Base-by-base conservation (phyloP, 2,888 invertebrate genomes). In the Nemoura dubitans region DNA sequence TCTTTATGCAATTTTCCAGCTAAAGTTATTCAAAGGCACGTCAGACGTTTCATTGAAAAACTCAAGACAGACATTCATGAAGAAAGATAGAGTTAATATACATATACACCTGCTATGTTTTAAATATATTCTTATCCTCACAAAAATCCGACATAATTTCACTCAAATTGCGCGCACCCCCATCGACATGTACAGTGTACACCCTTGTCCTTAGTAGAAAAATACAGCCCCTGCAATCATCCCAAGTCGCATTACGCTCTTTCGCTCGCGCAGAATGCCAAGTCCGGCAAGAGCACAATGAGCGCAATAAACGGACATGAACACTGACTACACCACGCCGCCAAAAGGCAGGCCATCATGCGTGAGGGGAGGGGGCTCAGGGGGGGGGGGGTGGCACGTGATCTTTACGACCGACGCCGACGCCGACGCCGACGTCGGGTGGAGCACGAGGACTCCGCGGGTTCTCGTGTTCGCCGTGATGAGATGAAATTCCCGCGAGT, bases 401-500 rank as follows among this genome's bases (percentile, higher is more conserved):
- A 28, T 78, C 78, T 28, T 78, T 78, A 78, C 26, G 2, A 78
- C 28, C 78, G 27, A 27, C 78, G 78, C 28, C 78, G 78, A 78
- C 78, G 78, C 28, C 78, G 78, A 27, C 78, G 78, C 27, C 78
- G 27, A 78, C 78, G 27, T 28, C 27, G 26, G 27, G 21, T 14
- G 59, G 10, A 59, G 16, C 2, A 14, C 59, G 59, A 59, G 6
- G 59, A 3, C 59, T 3, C 59, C 59, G 59, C 59, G 59, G 59
- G 0, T 6, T 28, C 78, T 78, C 27, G 78, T 27, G 78, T 27
- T 26, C 10, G 25, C 21, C 42, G 83, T 26, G 26, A 83, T 36
- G 36, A 42, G 42, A 83, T 83, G 83, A 30, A 26, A 42, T 83
- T 42, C 83, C 83, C 83, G 36, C 42, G 83, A 26, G 83, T 27